Base-by-base conservation (phyloP, 2,797 vertebrate species). In the Myoxocephalus aenaeus region DNA sequence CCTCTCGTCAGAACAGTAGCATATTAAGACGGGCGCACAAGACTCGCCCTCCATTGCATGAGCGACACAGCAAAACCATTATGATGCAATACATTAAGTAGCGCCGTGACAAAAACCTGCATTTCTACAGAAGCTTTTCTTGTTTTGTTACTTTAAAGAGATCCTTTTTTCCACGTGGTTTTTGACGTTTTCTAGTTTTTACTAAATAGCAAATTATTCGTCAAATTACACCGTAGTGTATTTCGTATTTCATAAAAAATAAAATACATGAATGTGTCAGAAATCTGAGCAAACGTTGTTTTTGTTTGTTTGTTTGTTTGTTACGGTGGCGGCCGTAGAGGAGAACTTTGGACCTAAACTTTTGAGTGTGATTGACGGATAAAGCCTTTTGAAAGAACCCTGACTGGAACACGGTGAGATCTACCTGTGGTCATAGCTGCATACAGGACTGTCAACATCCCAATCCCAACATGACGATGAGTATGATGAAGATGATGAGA, bases 1-100 rank as follows among this genome's bases (percentile, higher is more conserved):
- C 70, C 73, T 73, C 65, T 93, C 94, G 50, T 50, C 73, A 93
- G 95, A 94, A 96, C 92, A 95, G 95, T 96, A 96, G 96, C 95
- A 94, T 82, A 85, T 89, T 91, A 2, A 94, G 93, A 95, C 92
- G 90, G 96, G 94, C 90, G 87, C 86, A 92, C 92, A 94, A 94
- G 92, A 97, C 62, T 85, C 76, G 85, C 66, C 95, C 40, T 42
- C 40, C 95, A 94, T 95, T 95, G 97, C 96, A 93, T 87, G 93
- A 95, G 77, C 77, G 73, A 90, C 70, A 83, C 22, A 77, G 81
- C 75, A 77, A 92, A 90, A 85, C 58, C 63, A 89, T 77, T 78
- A 90, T 75, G 80, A 87, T 62, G 73, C 59, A 70, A 86, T 67
- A 81, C 78, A 65, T 77, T 74, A 38, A 73, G 75, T 58, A 71